Percentiles rank a stretch among this genome's conserved stretches.
Conservation (phyloP, 2,113 vertebrate genomes). For the Catharus fuscescens region DNA sequence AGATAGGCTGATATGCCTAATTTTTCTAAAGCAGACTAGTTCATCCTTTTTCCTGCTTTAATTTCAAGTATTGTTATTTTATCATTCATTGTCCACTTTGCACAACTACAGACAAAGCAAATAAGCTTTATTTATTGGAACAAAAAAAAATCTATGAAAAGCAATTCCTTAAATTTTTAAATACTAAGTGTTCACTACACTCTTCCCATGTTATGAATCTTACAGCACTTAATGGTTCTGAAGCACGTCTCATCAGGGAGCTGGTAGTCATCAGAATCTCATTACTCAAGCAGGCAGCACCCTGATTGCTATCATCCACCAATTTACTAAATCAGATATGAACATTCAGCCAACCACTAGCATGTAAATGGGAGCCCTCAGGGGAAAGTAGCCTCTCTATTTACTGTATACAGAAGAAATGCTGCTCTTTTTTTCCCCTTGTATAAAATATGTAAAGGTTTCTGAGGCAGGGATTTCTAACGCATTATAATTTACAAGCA, state of each 20-base stretch:
- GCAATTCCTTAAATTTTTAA: background rate
- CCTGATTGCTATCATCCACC: slow-evolving; percentile 32
- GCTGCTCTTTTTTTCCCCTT: rapidly evolving
- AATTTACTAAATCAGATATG: slow-evolving; percentile 33
- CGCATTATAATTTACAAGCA: background rate
- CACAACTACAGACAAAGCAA: background rate
- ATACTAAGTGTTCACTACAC: background rate
- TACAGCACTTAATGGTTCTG: background rate
- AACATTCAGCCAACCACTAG: slow-evolving; percentile 14
- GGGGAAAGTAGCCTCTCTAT: background rate
- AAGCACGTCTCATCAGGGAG: slow-evolving; percentile 5
- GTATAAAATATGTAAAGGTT: background rate
- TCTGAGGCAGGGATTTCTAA: background rate
- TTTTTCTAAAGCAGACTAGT: background rate
- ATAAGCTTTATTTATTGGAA: background rate
- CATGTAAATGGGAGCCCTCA: background rate
- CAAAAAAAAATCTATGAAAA: background rate
- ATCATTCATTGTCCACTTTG: background rate
- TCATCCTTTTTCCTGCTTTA: background rate
- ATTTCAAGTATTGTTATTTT: background rate
- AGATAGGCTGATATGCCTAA: background rate
- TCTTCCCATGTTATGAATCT: background rate
- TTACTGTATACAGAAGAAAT: background rate
- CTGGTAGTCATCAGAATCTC: slow-evolving; percentile 32
- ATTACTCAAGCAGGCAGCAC: slow-evolving; percentile 15